Evolutionary conservation across 2,113 vertebrate genomes (phyloP).

Genomic region (Ardeotis arabs): DNA sequence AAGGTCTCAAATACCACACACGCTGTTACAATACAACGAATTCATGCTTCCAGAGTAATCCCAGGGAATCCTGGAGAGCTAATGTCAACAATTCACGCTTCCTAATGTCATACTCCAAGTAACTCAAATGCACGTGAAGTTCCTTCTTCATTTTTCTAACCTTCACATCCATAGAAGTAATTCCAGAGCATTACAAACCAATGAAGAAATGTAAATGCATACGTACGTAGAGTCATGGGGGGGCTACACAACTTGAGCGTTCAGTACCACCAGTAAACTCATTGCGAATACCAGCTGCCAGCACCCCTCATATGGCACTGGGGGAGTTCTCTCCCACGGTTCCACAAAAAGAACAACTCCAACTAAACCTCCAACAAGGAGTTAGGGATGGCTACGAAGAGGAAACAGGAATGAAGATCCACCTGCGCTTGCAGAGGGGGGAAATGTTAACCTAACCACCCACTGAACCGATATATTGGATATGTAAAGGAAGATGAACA

Average conservation of each 20-base stretch:
- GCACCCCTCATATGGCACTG: not conserved
- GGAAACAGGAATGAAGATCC: not conserved
- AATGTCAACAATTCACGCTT: not conserved
- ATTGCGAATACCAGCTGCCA: not conserved
- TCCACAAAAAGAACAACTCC: not conserved
- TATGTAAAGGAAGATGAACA: not conserved
- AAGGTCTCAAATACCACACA: not conserved
- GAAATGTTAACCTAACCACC: not conserved
- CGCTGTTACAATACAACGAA: not conserved
- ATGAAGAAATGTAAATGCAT: not conserved
- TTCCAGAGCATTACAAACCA: not conserved
- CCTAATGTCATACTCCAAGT: not conserved
- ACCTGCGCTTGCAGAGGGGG: not conserved
- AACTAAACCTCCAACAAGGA: not conserved
- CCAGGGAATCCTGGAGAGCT: not conserved
- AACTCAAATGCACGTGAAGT: not conserved
- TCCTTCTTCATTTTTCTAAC: not conserved
- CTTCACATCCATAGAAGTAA: not conserved
- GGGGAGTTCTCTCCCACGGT: not conserved
- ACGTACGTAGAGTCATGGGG: not conserved
- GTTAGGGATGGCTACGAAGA: not conserved
- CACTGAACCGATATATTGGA: not conserved
- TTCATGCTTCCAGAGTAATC: not conserved
- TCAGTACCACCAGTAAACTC: not conserved
- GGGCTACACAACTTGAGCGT: not conserved